Conservation (phyloP, 1,140 invertebrate species). For the Gonatopus flavifemur region DNA sequence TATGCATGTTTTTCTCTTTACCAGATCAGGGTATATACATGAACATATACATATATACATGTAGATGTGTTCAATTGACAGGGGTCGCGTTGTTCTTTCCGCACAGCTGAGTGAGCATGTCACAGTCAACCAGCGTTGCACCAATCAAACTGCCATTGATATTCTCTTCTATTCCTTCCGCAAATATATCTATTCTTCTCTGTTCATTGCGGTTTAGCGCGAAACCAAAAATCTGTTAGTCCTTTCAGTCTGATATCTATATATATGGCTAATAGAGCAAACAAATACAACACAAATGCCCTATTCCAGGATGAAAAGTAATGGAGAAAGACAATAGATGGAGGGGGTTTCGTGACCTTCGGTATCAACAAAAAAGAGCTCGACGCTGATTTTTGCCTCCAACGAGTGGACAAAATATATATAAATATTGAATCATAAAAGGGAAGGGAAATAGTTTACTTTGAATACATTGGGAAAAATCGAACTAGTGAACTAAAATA, state of each 20-base stretch:
- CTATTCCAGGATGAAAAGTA: too few relatives aligned
- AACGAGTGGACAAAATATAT: too few relatives aligned
- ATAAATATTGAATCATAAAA: too few relatives aligned
- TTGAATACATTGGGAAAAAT: neutral
- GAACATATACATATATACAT: slow-evolving; percentile 2
- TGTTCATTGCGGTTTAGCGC: slow-evolving; percentile 39
- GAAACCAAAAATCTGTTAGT: slow-evolving; percentile 49
- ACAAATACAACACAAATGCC: too few relatives aligned
- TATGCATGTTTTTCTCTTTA: neutral
- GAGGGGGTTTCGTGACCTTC: too few relatives aligned
- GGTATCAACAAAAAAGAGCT: too few relatives aligned
- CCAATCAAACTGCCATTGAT: slow-evolving; percentile 57
- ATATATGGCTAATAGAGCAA: too few relatives aligned
- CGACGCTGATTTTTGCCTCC: too few relatives aligned
- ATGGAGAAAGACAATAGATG: too few relatives aligned
- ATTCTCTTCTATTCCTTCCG: slow-evolving; percentile 27
- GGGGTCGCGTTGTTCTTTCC: slow-evolving; percentile 39
- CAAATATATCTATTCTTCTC: neutral
- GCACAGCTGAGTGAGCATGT: slow-evolving; percentile 51
- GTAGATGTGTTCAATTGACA: slow-evolving; percentile 30
- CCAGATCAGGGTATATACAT: neutral
- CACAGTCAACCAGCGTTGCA: slow-evolving; percentile 46
- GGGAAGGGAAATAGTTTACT: too few relatives aligned
- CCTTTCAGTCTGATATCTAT: slow-evolving; percentile 24
- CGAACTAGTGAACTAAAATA: neutral